phyloP scores from a whole-genome alignment of 2,797 vertebrate species.

The Lepilemur ruficaudatus region DNA sequence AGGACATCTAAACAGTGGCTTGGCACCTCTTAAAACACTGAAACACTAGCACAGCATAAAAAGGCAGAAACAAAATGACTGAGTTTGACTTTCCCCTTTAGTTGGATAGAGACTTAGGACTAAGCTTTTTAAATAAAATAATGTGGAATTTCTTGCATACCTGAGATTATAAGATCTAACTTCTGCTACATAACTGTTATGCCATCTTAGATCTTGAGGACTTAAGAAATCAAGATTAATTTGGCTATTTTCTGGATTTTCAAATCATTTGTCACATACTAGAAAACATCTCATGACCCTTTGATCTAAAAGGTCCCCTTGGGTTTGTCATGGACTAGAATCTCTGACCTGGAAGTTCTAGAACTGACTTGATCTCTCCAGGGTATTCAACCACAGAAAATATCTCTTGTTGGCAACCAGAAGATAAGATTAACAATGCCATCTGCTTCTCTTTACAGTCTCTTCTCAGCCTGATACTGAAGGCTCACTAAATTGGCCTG shows the following conservation, averaged over 20 bases:
- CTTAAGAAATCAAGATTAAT: not conserved
- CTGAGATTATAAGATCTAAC: not conserved
- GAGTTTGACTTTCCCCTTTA: not conserved
- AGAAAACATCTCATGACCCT: not conserved
- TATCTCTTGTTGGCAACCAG: not conserved
- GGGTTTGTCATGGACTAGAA: not conserved
- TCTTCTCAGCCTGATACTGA: not conserved
- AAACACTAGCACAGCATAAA: not conserved
- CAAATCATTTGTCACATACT: not conserved
- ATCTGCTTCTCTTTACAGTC: not conserved
- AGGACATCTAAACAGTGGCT: not conserved
- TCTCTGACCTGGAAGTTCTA: not conserved
- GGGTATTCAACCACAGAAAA: not conserved
- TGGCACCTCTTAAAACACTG: not conserved
- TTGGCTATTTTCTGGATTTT: not conserved
- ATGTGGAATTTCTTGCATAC: not conserved
- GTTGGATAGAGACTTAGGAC: not conserved
- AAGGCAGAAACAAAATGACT: not conserved
- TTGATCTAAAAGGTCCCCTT: not conserved
- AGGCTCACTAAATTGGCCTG: not conserved
- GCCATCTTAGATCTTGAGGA: not conserved
- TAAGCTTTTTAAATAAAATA: conserved; percentile 2
- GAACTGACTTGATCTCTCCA: not conserved
- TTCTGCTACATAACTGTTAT: not conserved
- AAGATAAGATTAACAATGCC: not conserved